phyloP scores from a whole-genome alignment of 2,113 vertebrate species.

The rat (Rattus norvegicus) region DNA sequence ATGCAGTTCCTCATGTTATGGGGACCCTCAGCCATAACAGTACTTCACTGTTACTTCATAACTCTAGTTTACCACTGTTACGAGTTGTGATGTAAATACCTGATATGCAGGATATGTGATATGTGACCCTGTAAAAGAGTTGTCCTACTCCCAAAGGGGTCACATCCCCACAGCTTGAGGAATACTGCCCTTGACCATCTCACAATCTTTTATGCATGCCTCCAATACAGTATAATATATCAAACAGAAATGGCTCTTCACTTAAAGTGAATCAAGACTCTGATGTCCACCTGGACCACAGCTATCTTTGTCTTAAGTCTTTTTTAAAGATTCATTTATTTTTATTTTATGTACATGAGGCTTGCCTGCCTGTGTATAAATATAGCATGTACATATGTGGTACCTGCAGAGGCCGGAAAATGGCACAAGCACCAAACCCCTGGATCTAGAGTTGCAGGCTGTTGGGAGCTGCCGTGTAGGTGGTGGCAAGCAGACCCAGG shows the following conservation, averaged over 20 bases:
- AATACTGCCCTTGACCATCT: too few relatives aligned
- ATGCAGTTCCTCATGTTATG: background rate
- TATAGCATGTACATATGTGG: background rate
- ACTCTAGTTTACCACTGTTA: background rate
- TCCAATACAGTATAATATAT: background rate
- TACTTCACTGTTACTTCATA: background rate
- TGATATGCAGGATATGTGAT: background rate
- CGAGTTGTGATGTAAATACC: background rate
- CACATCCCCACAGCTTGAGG: background rate
- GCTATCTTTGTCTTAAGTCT: background rate
- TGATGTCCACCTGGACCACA: background rate
- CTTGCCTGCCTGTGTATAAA: background rate
- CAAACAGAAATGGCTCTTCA: background rate
- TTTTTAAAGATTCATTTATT: background rate
- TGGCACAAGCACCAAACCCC: too few relatives aligned
- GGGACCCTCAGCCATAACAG: background rate
- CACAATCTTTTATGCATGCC: background rate
- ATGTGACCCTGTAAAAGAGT: background rate
- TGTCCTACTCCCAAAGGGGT: background rate
- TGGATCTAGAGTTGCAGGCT: background rate
- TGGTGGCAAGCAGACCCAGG: background rate
- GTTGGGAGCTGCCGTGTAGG: background rate
- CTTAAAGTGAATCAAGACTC: slow-evolving; percentile 45
- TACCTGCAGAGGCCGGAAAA: background rate
- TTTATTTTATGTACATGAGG: background rate